Base-by-base conservation (phyloP, 2,888 invertebrate genomes). In the Clitarchus hookeri region DNA sequence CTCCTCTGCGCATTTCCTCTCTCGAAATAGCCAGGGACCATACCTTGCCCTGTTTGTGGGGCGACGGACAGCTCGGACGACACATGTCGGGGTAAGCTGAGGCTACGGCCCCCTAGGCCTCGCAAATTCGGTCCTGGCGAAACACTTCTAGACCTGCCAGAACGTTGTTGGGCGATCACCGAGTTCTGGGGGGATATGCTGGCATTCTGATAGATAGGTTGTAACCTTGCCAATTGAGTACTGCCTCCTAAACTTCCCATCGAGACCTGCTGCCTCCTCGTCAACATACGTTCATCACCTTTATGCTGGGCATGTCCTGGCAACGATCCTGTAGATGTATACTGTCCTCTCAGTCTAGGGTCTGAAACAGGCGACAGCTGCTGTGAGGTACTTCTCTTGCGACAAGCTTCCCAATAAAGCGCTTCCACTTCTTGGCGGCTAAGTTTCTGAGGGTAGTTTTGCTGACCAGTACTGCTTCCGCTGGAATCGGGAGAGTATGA, bases 91-190 rank as follows among this genome's bases (percentile, higher is more conserved):
- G 92, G 91, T 48, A 92, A 88, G 88, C 92, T 92, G 19, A 92
- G 89, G 89, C 92, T 93, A 83, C 92, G 90, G 89, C 44, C 90
- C 89, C 11, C 90, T 90, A 84, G 90, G 90, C 86, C 92, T 90
- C 26, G 90, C 89, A n/a, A 91, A 65, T 82, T 80, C 23, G 84
- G 90, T 23, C 91, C 91, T 0, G 92, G 92, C 0, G 92, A 91
- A 0, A 92, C 90, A 88, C 93, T 93, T 86, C 93, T 90, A 2
- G 93, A 84, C 54, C 86, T 77, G 83, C 65, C 65, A 11, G 79
- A 83, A 80, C 44, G 86, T 84, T 86, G 36, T 44, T 36, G 53
- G 83, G 23, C 13, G 48, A 82, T 26, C 82, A 82, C 27, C n/a
- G 82, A 26, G 44, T 26, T 78, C 13, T 53, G 79, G 36, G 44